phyloP scores from a whole-genome alignment of 2,888 invertebrate species.

The Leptinotarsa haldemani region DNA sequence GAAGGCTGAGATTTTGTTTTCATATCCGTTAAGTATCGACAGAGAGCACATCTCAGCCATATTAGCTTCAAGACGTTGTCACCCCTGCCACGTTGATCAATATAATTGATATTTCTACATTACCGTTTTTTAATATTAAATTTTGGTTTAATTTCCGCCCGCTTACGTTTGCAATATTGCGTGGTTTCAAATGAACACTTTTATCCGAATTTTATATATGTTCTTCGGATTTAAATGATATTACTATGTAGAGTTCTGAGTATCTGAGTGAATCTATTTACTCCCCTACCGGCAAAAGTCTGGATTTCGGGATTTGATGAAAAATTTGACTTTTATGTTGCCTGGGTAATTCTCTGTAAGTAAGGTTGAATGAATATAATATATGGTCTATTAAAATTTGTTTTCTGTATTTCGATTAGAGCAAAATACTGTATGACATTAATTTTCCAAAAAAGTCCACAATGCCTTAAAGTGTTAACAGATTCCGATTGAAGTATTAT shows the following conservation, averaged over 20 bases:
- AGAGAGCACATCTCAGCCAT: no score
- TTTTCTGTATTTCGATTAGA: no score
- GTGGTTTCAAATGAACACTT: slow-evolving; percentile 37
- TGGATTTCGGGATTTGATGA: neutral
- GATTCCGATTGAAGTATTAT: no score
- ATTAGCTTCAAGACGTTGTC: neutral
- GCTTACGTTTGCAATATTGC: slow-evolving; percentile 52
- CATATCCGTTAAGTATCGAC: no score
- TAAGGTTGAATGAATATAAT: neutral
- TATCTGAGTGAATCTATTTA: neutral
- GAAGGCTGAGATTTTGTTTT: no score
- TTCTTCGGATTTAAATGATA: slow-evolving; percentile 8
- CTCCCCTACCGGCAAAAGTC: neutral
- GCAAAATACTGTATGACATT: no score
- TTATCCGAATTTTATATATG: neutral
- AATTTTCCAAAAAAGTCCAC: no score
- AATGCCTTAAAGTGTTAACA: no score
- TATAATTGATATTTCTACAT: slow-evolving; percentile 59
- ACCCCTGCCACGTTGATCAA: slow-evolving; percentile 51
- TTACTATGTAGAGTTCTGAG: neutral
- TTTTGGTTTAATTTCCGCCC: slow-evolving; percentile 57
- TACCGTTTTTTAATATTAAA: slow-evolving; percentile 58
- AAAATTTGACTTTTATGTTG: neutral
- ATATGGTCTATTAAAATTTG: no score
- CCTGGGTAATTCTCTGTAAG: neutral